phyloP scores from a whole-genome alignment of 2,113 vertebrate species.

The Pristiophorus japonicus region DNA sequence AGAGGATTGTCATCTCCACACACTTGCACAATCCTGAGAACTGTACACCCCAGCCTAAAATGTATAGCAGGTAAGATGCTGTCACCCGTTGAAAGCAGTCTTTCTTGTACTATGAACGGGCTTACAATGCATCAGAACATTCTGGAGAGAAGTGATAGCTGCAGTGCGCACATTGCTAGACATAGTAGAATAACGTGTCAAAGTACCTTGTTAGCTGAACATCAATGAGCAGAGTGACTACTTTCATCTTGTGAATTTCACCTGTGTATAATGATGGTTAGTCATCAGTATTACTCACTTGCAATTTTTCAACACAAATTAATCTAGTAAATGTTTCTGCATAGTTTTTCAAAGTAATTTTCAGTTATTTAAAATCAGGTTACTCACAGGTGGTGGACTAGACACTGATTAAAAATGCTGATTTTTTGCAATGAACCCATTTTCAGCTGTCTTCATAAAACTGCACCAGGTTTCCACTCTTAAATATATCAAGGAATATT shows the following conservation, averaged over 20 bases:
- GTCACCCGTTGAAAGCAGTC: neutral
- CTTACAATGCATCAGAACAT: neutral
- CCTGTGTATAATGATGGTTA: neutral
- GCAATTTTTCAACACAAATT: neutral
- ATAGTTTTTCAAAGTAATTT: too few species aligned
- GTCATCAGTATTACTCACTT: neutral
- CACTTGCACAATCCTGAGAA: neutral
- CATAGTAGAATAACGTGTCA: neutral
- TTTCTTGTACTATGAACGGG: neutral
- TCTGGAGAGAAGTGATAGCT: neutral
- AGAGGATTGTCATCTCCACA: neutral
- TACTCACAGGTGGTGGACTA: too few species aligned
- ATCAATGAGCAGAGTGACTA: neutral
- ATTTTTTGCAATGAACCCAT: too few species aligned
- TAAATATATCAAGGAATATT: too few species aligned
- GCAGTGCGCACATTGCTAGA: neutral
- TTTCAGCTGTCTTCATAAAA: too few species aligned
- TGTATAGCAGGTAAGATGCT: neutral
- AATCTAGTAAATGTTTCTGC: too few species aligned
- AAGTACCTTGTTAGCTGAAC: neutral
- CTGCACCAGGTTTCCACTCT: too few species aligned
- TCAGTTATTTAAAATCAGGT: too few species aligned
- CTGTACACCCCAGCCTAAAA: neutral
- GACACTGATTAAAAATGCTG: too few species aligned
- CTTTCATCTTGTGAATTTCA: neutral